These are phyloP conservation scores for Ammodytes marinus DNA, from an alignment of 2,113 vertebrate species.

Conservation along the genomic window DNA sequence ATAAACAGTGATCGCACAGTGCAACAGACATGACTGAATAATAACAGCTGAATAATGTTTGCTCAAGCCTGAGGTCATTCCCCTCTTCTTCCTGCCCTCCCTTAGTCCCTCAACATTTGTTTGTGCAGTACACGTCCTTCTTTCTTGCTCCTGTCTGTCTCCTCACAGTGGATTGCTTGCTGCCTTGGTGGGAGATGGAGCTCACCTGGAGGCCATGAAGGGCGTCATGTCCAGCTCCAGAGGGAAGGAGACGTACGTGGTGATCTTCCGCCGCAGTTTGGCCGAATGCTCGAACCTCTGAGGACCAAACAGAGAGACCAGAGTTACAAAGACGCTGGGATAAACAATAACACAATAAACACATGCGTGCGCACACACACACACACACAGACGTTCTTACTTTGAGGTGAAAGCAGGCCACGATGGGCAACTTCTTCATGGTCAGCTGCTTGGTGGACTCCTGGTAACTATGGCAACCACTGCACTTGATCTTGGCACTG, in stretches of 20 bases:
- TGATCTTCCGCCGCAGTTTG: slow-evolving; percentile 97
- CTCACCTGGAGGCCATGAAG: slow-evolving; percentile 99
- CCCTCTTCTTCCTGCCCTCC: neutral
- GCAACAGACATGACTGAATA: too few relatives aligned
- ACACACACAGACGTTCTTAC: slow-evolving; percentile 80
- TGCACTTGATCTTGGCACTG: slow-evolving; percentile 99
- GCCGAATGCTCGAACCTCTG: slow-evolving; percentile 94
- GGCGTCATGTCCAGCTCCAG: slow-evolving; percentile 99
- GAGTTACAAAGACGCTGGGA: neutral
- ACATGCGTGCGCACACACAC: neutral
- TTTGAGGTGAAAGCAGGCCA: slow-evolving; percentile 99
- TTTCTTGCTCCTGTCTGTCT: too few relatives aligned
- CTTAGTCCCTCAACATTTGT: neutral
- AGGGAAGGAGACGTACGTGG: slow-evolving; percentile 97
- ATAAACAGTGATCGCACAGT: too few relatives aligned
- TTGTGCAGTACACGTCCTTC: neutral
- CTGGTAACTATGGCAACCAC: slow-evolving; percentile 98
- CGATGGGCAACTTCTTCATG: slow-evolving; percentile 99
- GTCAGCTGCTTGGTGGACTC: slow-evolving; percentile 99
- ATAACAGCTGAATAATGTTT: too few relatives aligned
- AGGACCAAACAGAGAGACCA: neutral
- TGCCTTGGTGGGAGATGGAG: neutral
- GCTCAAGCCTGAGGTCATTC: too few relatives aligned
- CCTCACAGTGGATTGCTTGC: too few relatives aligned
- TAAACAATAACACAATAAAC: fast-evolving